phyloP scores from a whole-genome alignment of 2,113 vertebrate genomes.

The Upupa epops region DNA sequence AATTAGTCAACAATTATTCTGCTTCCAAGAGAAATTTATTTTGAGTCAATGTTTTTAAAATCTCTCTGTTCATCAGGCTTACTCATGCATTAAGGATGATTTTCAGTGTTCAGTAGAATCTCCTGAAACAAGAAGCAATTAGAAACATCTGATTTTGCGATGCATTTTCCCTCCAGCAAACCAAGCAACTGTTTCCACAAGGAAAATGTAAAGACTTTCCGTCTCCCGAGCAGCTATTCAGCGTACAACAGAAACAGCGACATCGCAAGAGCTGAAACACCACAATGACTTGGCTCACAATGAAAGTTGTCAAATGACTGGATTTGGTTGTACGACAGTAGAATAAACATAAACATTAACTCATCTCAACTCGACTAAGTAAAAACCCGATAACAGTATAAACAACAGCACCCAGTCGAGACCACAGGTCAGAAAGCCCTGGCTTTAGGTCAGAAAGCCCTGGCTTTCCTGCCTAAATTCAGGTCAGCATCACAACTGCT shows the following conservation, averaged over 20 bases:
- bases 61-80: slow-evolving; percentile 50
- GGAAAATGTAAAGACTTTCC: background rate
- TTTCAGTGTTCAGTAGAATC: slow-evolving; percentile 41
- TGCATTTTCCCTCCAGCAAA: slow-evolving; percentile 34
- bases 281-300: slow-evolving; percentile 18
- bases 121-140: slow-evolving; percentile 62
- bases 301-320: slow-evolving; percentile 37
- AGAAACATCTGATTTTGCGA: slow-evolving; percentile 57
- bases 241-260: background rate
- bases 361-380: background rate
- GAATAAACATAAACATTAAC: slow-evolving; percentile 49
- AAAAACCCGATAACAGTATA: background rate
- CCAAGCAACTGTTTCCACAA: slow-evolving; percentile 22
- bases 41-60: slow-evolving; percentile 67
- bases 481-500: background rate
- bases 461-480: background rate
- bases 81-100: slow-evolving; percentile 67
- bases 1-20: slow-evolving; percentile 59
- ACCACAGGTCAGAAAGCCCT: background rate
- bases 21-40: slow-evolving; percentile 58
- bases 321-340: background rate
- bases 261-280: slow-evolving; percentile 33
- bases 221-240: slow-evolving; percentile 6
- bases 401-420: background rate
- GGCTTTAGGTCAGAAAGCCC: background rate